Conservation (phyloP, 2,113 vertebrate species). For the Sisor rabdophorus region DNA sequence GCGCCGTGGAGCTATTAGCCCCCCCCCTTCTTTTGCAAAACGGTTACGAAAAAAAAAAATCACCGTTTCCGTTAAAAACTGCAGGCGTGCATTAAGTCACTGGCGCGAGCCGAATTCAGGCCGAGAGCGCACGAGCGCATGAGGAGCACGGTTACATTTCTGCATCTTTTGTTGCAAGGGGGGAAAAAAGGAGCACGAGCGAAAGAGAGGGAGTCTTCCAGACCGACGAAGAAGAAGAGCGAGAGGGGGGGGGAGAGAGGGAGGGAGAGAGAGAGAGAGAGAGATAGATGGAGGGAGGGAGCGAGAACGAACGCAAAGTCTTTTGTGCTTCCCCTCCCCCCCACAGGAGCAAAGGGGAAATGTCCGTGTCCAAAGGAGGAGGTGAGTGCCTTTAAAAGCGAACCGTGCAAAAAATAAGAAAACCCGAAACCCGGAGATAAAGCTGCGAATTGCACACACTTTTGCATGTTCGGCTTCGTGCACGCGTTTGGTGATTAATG, state of each 20-base stretch:
- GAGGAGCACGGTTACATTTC: conserved; percentile 79
- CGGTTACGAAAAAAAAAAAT: conserved; percentile 60
- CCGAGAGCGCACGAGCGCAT: conserved; percentile 81
- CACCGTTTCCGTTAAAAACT: conserved; percentile 66
- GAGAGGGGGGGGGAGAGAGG: not conserved
- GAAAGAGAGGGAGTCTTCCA: not conserved
- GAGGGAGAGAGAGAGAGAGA: not conserved
- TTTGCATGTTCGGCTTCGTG: conserved; percentile 63
- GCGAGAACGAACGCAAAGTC: conserved; percentile 89
- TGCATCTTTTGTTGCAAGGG: conserved; percentile 90
- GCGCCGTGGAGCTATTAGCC: conserved; percentile 67
- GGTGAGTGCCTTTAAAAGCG: conserved; percentile 77
- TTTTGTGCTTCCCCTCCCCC: conserved; percentile 92
- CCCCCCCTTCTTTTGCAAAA: conserved; percentile 66
- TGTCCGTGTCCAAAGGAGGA: conserved; percentile 85
- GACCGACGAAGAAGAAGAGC: not conserved
- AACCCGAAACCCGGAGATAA: conserved; percentile 10
- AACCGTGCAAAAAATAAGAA: conserved; percentile 63
- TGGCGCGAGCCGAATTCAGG: conserved; percentile 71
- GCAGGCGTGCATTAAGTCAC: conserved; percentile 73
- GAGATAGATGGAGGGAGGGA: conserved; percentile 74
- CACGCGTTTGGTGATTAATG: conserved; percentile 67
- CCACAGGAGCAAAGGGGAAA: conserved; percentile 87
- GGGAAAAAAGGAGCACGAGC: conserved; percentile 45
- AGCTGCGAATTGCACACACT: conserved; percentile 69